Percentiles rank a stretch among this genome's conserved stretches.
phyloP scores from a whole-genome alignment of 2,888 invertebrate genomes.

The Merodon equestris region DNA sequence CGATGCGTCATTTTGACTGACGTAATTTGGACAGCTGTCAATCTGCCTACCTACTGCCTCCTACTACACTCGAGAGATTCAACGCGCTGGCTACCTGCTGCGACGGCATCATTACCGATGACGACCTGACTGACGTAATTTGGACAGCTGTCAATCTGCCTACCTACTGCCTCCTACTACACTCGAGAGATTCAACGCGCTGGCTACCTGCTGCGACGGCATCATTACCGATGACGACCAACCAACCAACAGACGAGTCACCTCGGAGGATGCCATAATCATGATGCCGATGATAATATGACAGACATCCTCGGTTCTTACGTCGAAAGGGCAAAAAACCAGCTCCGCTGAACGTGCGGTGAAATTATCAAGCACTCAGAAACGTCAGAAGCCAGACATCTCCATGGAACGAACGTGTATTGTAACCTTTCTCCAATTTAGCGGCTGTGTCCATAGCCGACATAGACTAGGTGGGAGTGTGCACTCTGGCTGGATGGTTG shows the following conservation, averaged over 20 bases:
- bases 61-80: conserved; percentile 1
- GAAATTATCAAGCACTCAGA: conserved; percentile 76
- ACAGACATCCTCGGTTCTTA: neutral
- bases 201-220: neutral
- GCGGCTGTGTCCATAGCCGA: neutral
- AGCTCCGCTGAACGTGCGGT: conserved; percentile 73
- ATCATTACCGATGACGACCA: neutral
- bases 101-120: neutral
- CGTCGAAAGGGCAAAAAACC: conserved; percentile 63
- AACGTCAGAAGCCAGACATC: neutral
- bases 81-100: neutral
- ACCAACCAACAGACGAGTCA: neutral
- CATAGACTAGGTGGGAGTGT: conserved; percentile 23
- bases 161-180: too few species aligned
- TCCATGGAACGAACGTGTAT: neutral
- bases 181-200: conserved; percentile 3
- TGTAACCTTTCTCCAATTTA: conserved; percentile 43
- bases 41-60: conserved; percentile 70
- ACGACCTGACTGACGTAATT: too few species aligned
- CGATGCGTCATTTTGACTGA: conserved; percentile 80
- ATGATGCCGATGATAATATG: conserved; percentile 32
- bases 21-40: conserved; percentile 79
- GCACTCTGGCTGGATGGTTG: too few species aligned
- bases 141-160: conserved; percentile 78
- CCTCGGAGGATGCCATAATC: neutral